Conservation (phyloP, 1,140 invertebrate species). For the Arctopsyche grandis region DNA sequence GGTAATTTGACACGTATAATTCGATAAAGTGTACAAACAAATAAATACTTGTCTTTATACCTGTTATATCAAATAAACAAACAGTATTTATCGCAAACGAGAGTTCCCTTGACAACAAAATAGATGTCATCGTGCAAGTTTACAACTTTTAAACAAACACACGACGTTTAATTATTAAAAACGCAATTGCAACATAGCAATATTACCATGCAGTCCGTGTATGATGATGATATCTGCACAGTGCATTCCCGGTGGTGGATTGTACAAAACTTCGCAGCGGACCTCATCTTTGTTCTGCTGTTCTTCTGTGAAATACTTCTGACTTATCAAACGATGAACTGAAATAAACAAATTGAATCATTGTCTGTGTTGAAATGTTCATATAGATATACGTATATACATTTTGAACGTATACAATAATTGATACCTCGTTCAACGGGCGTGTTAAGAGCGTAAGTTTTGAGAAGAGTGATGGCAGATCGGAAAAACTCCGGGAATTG, state of each 20-base stretch:
- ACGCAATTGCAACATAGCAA: too few species aligned
- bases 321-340: neutral
- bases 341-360: neutral
- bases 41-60: slow-evolving; percentile 28
- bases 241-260: slow-evolving; percentile 52
- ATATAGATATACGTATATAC: neutral
- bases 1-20: neutral
- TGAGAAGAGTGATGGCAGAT: neutral
- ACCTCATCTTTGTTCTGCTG: slow-evolving; percentile 36
- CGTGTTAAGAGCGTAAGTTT: neutral
- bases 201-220: slow-evolving; percentile 62
- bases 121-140: too few species aligned
- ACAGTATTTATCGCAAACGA: too few species aligned
- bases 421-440: neutral
- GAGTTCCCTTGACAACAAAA: too few species aligned
- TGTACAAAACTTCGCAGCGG: slow-evolving; percentile 59
- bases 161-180: neutral
- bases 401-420: neutral
- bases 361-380: neutral
- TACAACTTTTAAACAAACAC: neutral
- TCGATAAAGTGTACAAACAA: neutral
- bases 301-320: neutral
- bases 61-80: neutral
- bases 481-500: slow-evolving; percentile 42
- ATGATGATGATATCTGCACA: slow-evolving; percentile 62